These are phyloP conservation scores for Archips xylosteana DNA, from an alignment of 2,888 invertebrate genomes.

Conservation along the genomic window DNA sequence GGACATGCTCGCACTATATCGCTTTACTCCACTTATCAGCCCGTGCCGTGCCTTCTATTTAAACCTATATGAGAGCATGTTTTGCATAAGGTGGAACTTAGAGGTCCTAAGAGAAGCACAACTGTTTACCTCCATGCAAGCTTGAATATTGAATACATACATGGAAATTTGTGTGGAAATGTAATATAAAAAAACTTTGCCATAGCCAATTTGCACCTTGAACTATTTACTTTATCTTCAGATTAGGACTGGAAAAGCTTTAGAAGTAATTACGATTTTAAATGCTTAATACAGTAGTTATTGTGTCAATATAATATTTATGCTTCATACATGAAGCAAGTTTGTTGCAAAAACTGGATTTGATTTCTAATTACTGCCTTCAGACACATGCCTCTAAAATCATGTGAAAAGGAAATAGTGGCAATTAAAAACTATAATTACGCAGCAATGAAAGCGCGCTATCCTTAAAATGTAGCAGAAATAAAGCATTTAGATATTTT, in stretches of 20 bases:
- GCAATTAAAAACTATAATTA: slow-evolving; percentile 46
- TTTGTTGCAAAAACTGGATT: not conserved
- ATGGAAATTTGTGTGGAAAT: too few relatives aligned
- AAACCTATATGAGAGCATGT: slow-evolving; percentile 3
- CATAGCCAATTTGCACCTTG: too few relatives aligned
- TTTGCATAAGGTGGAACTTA: slow-evolving; percentile 11
- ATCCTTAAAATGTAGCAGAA: slow-evolving; percentile 47
- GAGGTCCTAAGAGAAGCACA: not conserved
- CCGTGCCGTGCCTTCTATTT: slow-evolving; percentile 12
- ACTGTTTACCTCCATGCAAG: not conserved
- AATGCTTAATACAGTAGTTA: not conserved
- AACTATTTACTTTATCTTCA: not conserved
- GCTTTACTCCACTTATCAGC: slow-evolving; percentile 21
- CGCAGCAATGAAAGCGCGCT: slow-evolving; percentile 38
- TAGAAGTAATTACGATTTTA: not conserved
- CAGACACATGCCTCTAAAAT: slow-evolving; percentile 26
- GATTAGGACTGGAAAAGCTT: not conserved
- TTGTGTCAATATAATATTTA: not conserved
- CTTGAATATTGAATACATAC: not conserved
- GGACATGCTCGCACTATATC: slow-evolving; percentile 49
- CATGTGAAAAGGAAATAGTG: slow-evolving; percentile 39
- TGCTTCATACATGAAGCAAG: not conserved
- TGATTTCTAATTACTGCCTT: not conserved
- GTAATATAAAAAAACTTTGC: not conserved
- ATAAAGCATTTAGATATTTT: slow-evolving; percentile 45